A percentile compares a stretch with the other conserved stretches of the same genome.
Conservation (phyloP, 2,113 vertebrate genomes). For the Thunnus maccoyii region DNA sequence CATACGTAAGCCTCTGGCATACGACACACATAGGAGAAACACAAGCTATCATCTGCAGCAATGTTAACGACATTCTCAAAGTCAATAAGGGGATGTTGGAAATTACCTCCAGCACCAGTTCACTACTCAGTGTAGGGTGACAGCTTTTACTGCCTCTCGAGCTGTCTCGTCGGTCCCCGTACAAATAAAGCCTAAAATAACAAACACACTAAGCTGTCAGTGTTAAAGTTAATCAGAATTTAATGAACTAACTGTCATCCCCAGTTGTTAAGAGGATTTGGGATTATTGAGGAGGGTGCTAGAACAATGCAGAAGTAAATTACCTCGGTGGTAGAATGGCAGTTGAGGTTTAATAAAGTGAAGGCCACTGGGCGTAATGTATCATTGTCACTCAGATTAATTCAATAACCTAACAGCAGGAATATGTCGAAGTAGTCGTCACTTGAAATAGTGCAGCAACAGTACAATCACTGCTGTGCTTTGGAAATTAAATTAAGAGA, state of each 20-base stretch:
- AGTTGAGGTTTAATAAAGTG: conserved; percentile 57
- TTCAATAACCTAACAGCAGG: conserved; percentile 21
- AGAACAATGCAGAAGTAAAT: conserved; percentile 51
- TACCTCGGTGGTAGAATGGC: conserved; percentile 14
- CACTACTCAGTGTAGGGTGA: conserved; percentile 17
- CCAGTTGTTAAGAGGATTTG: conserved; percentile 65
- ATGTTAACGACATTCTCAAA: conserved; percentile 16
- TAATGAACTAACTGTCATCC: conserved; percentile 74
- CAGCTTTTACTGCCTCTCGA: conserved; percentile 30
- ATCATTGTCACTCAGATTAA: conserved; percentile 48
- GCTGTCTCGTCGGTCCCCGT: conserved; percentile 38
- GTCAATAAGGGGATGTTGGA: conserved; percentile 49
- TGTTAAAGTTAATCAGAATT: conserved; percentile 71
- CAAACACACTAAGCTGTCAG: conserved; percentile 57
- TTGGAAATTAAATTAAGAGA: background rate
- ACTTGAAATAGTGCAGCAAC: background rate
- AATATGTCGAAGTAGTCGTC: conserved; percentile 14
- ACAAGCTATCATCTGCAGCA: conserved; percentile 18
- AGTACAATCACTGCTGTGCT: background rate
- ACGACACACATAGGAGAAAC: conserved; percentile 19
- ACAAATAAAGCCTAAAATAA: conserved; percentile 72
- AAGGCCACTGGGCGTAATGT: conserved; percentile 17
- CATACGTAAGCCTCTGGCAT: background rate
- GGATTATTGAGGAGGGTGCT: conserved; percentile 51
- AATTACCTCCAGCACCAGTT: conserved; percentile 35